Evolutionary conservation across 2,888 invertebrate genomes (phyloP).

Genomic region (Pachliopta kotzebuea): DNA sequence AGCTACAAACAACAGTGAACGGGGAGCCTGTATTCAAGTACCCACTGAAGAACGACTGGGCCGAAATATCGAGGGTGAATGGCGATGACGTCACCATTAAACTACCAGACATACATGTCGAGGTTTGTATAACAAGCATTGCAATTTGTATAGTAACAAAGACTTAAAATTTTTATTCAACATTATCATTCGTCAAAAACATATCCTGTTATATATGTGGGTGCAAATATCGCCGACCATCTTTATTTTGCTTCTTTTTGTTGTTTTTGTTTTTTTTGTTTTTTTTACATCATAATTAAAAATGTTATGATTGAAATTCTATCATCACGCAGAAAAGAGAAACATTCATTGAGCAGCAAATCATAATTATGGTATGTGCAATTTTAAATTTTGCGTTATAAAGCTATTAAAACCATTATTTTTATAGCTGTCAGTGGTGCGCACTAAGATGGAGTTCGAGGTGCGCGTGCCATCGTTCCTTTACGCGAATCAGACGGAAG

Average conservation of each 20-base stretch:
- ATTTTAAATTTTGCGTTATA: conserved; percentile 3
- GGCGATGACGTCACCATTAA: conserved; percentile 83
- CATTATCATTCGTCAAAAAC: no score
- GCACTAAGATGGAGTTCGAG: conserved; percentile 71
- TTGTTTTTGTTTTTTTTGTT: no score
- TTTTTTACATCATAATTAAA: no score
- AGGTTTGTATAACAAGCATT: conserved; percentile 61
- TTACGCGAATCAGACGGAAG: conserved; percentile 87
- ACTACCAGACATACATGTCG: conserved; percentile 85
- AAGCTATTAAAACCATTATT: not conserved
- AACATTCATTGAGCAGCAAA: no score
- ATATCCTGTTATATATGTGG: no score
- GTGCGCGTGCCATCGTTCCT: conserved; percentile 86
- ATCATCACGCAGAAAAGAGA: no score
- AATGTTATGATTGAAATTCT: no score
- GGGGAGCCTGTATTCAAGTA: conserved; percentile 58
- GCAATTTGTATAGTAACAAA: no score
- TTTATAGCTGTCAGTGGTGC: conserved; percentile 54
- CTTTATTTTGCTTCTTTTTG: no score
- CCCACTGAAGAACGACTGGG: conserved; percentile 83
- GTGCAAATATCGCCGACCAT: no score
- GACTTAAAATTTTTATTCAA: no score
- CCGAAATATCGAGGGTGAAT: conserved; percentile 77
- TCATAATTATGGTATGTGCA: no score
- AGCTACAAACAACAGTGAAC: conserved; percentile 78